phyloP scores from a whole-genome alignment of 2,113 vertebrate species.

The Toxostoma redivivum region DNA sequence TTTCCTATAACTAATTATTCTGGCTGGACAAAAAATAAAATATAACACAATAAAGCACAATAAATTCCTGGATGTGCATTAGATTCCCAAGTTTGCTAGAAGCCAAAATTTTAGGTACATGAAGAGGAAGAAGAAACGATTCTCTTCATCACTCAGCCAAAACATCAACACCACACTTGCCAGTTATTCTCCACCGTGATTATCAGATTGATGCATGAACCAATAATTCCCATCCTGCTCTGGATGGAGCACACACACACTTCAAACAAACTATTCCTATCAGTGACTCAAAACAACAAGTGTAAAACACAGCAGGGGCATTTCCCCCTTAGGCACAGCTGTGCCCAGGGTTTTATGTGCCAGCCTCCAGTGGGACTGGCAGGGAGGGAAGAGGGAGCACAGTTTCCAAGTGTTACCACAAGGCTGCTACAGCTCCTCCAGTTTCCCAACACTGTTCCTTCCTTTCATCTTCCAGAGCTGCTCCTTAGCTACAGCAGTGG shows the following conservation, averaged over 20 bases:
- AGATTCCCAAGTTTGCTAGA: background rate
- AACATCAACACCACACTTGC: background rate
- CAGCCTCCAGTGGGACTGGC: background rate
- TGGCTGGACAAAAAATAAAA: slow-evolving; percentile 45
- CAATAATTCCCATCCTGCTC: background rate
- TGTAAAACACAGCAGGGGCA: background rate
- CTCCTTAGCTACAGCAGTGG: background rate
- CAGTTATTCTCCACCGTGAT: background rate
- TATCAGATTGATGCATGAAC: background rate
- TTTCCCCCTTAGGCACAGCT: background rate
- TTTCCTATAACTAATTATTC: slow-evolving; percentile 65
- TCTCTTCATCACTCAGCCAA: background rate
- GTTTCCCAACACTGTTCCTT: background rate
- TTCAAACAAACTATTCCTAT: slow-evolving; percentile 1
- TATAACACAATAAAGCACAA: background rate
- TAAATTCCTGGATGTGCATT: background rate
- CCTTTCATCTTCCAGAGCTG: background rate
- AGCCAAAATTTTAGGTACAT: slow-evolving; percentile 24
- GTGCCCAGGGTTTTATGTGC: background rate
- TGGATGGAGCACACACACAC: background rate
- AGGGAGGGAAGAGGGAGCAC: background rate
- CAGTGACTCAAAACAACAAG: slow-evolving; percentile 9
- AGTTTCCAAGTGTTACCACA: background rate
- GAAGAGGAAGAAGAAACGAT: background rate
- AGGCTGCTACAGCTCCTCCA: background rate